Evolutionary conservation across 2,113 vertebrate species (phyloP), one percentile per base, ranked within the genome.

Genomic region (Hypocryptadius cinnamomeus): DNA sequence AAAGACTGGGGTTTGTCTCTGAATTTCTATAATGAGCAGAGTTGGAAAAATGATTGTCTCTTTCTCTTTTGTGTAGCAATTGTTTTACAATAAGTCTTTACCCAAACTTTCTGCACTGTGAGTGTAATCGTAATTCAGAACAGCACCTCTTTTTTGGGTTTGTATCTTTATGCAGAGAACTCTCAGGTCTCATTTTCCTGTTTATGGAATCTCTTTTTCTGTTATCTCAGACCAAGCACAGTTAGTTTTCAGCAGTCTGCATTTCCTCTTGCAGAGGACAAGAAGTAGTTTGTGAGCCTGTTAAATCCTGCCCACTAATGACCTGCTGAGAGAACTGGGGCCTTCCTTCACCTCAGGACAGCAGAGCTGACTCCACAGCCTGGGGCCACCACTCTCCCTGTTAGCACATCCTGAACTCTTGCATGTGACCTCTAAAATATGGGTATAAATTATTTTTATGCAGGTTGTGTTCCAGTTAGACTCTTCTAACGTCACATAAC

Each of bases 21-120:
- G 48, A 50, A 76, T 93, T 80, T 88, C 89, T 92, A 60, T 91
- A 94, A 83, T 63, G 93, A 79, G 82, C 78, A 71, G 76, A 87
- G 69, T 77, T 84, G 79, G 71, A 84, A 84, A 69, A 70, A 48
- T 44, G 73, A 84, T 71, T 64, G 68, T 45, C 84, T 94, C 56
- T 79, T 51, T 27, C 74, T 89, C 91, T 85, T 85, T 91, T 84
- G 60, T 68, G 54, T 44, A 42, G 79, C 30, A 77, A 68, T 91
- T 39, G 47, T 73, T 93, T 85, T 73, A 70, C 57, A 87, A 51
- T 80, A 61, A 60, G 16, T 90, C 85, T 77, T 48, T 83, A 59
- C 31, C 25, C 63, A 86, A 94, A 90, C 87, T 94, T 91, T 94
- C 51, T 78, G 81, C 48, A 45, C 37, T 12, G 54, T 28, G 51